These are phyloP conservation scores for Chroicocephalus ridibundus DNA, from an alignment of 2,113 vertebrate species.

Conservation along the genomic window DNA sequence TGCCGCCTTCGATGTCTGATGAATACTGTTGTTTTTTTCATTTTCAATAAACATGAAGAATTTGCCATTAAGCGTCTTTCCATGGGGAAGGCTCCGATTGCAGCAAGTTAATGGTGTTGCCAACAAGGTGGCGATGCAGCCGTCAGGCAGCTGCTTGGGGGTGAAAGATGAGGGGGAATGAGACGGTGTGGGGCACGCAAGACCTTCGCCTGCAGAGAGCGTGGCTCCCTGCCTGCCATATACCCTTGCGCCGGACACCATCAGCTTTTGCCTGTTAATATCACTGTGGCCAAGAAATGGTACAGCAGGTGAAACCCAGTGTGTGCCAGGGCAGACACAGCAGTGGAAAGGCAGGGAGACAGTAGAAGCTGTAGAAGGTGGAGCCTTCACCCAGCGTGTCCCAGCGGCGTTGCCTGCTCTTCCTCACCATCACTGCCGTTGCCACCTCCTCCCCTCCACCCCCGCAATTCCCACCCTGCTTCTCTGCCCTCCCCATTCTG, in stretches of 20 bases:
- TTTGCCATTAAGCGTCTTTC: background rate
- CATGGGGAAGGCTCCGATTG: background rate
- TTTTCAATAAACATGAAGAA: background rate
- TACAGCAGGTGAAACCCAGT: background rate
- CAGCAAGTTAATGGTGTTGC: background rate
- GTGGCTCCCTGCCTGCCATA: background rate
- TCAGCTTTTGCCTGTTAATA: background rate
- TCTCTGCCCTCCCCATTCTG: background rate
- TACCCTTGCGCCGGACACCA: fast-evolving
- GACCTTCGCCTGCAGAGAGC: background rate
- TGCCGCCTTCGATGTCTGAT: background rate
- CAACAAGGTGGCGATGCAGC: background rate
- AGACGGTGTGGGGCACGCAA: fast-evolving
- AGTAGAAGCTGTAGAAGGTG: background rate
- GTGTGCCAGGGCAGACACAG: background rate
- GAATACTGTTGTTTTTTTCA: background rate
- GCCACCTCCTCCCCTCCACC: background rate
- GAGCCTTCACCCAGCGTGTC: background rate
- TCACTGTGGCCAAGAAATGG: background rate
- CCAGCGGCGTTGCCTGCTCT: background rate
- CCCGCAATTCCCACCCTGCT: fast-evolving
- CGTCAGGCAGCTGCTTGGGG: background rate
- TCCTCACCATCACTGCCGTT: background rate
- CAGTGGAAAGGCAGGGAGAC: background rate
- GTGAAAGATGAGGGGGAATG: background rate